Conservation (phyloP, 1,140 invertebrate species). For the Drosophila biarmipes region DNA sequence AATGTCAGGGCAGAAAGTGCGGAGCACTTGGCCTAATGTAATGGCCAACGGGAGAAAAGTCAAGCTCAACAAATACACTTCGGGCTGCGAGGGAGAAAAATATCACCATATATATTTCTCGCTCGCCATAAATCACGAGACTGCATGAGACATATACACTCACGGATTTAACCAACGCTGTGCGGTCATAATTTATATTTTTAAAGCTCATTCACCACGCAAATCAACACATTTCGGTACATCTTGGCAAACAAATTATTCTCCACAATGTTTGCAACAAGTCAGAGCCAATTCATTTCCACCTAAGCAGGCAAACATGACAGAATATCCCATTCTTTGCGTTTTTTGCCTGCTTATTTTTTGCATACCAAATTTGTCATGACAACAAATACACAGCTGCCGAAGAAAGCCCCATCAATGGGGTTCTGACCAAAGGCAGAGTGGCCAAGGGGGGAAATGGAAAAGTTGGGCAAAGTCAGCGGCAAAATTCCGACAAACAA, state of each 20-base stretch:
- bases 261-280: slow-evolving; percentile 49
- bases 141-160: not conserved
- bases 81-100: not conserved
- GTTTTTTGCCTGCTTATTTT: slow-evolving; percentile 12
- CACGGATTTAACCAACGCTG: not conserved
- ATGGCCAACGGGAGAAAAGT: slow-evolving; percentile 13
- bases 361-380: slow-evolving; percentile 43
- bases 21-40: slow-evolving; percentile 15
- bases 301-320: slow-evolving; percentile 63
- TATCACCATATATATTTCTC: slow-evolving; percentile 8
- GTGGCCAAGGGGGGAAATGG: not conserved
- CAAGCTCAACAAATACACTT: slow-evolving; percentile 9
- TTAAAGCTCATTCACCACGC: slow-evolving; percentile 27
- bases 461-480: slow-evolving; percentile 32
- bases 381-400: slow-evolving; percentile 21
- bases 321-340: slow-evolving; percentile 18
- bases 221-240: slow-evolving; percentile 20
- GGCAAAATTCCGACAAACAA: slow-evolving; percentile 54
- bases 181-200: slow-evolving; percentile 44
- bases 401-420: slow-evolving; percentile 24
- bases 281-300: slow-evolving; percentile 64
- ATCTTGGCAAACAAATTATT: slow-evolving; percentile 36
- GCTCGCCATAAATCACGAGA: slow-evolving; percentile 20
- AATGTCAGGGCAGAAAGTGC: slow-evolving; percentile 54
- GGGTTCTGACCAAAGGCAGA: slow-evolving; percentile 23